A percentile compares a stretch with the other conserved stretches of the same genome.
phyloP scores from a whole-genome alignment of 2,888 invertebrate genomes.

The Euclidia mi region DNA sequence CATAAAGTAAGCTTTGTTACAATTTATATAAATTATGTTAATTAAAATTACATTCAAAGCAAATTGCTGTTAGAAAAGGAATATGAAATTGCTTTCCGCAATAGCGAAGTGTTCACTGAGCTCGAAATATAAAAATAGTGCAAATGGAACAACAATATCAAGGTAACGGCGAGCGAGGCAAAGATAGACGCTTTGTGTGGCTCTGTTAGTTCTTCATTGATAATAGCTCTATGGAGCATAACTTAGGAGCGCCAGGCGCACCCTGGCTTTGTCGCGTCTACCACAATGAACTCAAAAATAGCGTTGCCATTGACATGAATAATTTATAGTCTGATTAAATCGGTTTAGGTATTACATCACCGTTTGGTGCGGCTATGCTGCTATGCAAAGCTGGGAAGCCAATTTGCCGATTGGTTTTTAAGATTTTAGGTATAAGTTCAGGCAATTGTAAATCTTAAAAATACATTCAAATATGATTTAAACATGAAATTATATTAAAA shows the following conservation, averaged over 20 bases:
- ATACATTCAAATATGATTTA: too few species aligned
- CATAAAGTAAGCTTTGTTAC: too few species aligned
- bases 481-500: too few species aligned
- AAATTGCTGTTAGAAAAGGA: too few species aligned
- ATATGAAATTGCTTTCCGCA: too few species aligned
- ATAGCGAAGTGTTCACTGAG: too few species aligned
- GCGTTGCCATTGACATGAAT: slow-evolving; percentile 51
- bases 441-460: too few species aligned
- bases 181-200: slow-evolving; percentile 2
- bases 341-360: slow-evolving; percentile 48
- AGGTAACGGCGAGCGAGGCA: neutral
- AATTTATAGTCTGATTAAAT: slow-evolving; percentile 47
- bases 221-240: slow-evolving; percentile 44
- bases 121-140: too few species aligned
- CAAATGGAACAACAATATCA: too few species aligned
- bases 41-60: too few species aligned
- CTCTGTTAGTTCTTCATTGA: slow-evolving; percentile 17
- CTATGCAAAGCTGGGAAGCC: slow-evolving; percentile 4
- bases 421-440: neutral
- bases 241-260: slow-evolving; percentile 50
- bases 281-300: slow-evolving; percentile 54
- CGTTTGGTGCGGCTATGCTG: slow-evolving; percentile 23
- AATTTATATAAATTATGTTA: too few species aligned
- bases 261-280: slow-evolving; percentile 35
- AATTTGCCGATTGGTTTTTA: slow-evolving; percentile 3